These are phyloP conservation scores for Opisthocomus hoazin DNA, from an alignment of 2,113 vertebrate species.

Conservation along the genomic window DNA sequence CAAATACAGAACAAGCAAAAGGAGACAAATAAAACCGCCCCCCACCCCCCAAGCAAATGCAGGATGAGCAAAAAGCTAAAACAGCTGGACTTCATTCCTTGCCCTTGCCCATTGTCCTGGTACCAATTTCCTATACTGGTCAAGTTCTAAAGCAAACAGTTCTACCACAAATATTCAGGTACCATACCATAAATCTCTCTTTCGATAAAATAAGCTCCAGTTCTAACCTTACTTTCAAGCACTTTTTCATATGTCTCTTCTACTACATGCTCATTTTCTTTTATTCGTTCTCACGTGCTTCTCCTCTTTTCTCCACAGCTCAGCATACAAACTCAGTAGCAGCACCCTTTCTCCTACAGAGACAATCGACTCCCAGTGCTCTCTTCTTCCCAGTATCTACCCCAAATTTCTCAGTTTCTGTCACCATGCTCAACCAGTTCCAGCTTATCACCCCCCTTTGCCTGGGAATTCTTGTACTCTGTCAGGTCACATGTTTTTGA, in stretches of 20 bases:
- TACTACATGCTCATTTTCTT: background rate
- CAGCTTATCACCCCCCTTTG: background rate
- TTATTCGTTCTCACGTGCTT: background rate
- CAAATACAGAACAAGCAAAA: background rate
- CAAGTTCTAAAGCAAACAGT: background rate
- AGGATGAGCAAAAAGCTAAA: background rate
- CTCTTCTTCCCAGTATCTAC: background rate
- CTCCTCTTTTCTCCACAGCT: background rate
- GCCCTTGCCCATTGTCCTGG: background rate
- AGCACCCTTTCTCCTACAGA: background rate
- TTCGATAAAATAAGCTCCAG: background rate
- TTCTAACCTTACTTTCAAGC: background rate
- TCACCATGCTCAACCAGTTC: background rate
- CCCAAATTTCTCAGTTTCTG: background rate
- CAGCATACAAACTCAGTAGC: background rate
- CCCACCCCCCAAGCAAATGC: background rate
- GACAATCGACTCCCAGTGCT: background rate
- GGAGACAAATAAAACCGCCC: background rate
- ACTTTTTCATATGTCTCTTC: background rate
- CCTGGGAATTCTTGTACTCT: background rate
- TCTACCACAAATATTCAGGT: background rate
- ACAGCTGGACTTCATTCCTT: background rate
- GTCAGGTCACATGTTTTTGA: background rate
- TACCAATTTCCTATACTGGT: background rate
- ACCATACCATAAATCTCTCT: background rate